A percentile compares a stretch with the other conserved stretches of the same genome.
These are phyloP conservation scores for Lathronympha strigana DNA, from an alignment of 2,888 invertebrate species.

Conservation along the genomic window DNA sequence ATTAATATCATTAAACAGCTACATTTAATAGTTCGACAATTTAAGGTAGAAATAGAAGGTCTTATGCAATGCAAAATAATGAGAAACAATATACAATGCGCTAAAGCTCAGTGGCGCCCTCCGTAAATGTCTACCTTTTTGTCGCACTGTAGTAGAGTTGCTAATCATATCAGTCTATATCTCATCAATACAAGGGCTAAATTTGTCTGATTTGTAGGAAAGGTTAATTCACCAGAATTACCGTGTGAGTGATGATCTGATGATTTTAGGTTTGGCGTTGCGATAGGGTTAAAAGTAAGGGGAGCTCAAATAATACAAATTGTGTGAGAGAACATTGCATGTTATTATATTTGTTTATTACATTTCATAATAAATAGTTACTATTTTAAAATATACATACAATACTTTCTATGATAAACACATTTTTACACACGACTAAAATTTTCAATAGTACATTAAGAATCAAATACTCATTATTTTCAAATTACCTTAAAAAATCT, in stretches of 20 bases:
- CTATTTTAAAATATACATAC: constrained; percentile 61
- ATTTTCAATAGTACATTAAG: constrained; percentile 52
- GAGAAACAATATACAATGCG: no score
- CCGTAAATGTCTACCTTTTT: no score
- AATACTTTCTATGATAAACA: constrained; percentile 66
- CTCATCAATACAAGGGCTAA: not conserved
- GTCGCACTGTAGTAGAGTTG: no score
- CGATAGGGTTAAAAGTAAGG: not conserved
- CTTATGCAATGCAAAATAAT: no score
- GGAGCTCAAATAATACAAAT: constrained; percentile 47
- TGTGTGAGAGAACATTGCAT: constrained; percentile 66
- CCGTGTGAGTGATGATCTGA: no score
- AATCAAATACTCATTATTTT: constrained; percentile 42
- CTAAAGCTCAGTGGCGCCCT: no score
- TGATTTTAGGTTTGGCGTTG: no score
- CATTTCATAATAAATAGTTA: constrained; percentile 74
- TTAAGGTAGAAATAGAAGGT: no score
- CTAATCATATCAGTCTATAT: not conserved
- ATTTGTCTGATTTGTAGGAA: not conserved
- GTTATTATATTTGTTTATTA: constrained; percentile 73
- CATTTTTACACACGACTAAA: constrained; percentile 63
- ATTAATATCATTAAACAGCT: no score
- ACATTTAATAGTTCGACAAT: no score
- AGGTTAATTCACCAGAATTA: no score
- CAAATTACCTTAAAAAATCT: constrained; percentile 27